phyloP scores from a whole-genome alignment of 2,888 invertebrate genomes.

The Balanococcus diminutus region DNA sequence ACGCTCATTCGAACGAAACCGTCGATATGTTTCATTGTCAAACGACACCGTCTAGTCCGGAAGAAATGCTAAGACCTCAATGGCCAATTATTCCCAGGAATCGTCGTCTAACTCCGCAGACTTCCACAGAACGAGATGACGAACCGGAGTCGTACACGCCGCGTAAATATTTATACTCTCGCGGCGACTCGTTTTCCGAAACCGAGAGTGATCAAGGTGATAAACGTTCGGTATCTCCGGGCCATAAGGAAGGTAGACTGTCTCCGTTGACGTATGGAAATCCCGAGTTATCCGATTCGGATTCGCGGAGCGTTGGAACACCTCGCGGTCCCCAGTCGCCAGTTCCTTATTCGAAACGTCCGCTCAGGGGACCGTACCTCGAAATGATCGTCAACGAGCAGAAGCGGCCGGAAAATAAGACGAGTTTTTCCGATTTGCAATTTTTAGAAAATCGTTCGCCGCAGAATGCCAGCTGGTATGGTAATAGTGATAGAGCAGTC shows the following conservation, averaged over 20 bases:
- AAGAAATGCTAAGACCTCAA: slow-evolving; percentile 62
- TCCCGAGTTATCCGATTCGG: slow-evolving; percentile 68
- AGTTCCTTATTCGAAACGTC: slow-evolving; percentile 74
- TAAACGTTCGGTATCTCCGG: slow-evolving; percentile 61
- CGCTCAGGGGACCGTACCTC: slow-evolving; percentile 76
- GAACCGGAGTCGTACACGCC: slow-evolving; percentile 56
- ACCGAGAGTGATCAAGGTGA: slow-evolving; percentile 69
- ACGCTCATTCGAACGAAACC: background rate
- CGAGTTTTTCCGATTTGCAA: slow-evolving; percentile 66
- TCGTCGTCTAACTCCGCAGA: slow-evolving; percentile 71
- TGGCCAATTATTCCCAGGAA: slow-evolving; percentile 64
- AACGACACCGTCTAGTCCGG: slow-evolving; percentile 61
- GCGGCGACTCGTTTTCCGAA: slow-evolving; percentile 75
- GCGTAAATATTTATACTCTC: slow-evolving; percentile 58
- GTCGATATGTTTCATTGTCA: slow-evolving; percentile 9
- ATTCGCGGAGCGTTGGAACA: slow-evolving; percentile 62
- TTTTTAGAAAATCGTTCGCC: slow-evolving; percentile 62
- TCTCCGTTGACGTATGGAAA: slow-evolving; percentile 70
- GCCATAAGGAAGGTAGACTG: slow-evolving; percentile 63
- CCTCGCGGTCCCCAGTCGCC: slow-evolving; percentile 60
- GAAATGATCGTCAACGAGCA: slow-evolving; percentile 83
- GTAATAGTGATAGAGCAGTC: slow-evolving; percentile 53
- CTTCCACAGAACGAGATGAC: slow-evolving; percentile 77
- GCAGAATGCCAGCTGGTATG: slow-evolving; percentile 40
- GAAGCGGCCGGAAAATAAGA: slow-evolving; percentile 65